phyloP scores from a whole-genome alignment of 2,888 invertebrate genomes.

The Thymelicus lineola region DNA sequence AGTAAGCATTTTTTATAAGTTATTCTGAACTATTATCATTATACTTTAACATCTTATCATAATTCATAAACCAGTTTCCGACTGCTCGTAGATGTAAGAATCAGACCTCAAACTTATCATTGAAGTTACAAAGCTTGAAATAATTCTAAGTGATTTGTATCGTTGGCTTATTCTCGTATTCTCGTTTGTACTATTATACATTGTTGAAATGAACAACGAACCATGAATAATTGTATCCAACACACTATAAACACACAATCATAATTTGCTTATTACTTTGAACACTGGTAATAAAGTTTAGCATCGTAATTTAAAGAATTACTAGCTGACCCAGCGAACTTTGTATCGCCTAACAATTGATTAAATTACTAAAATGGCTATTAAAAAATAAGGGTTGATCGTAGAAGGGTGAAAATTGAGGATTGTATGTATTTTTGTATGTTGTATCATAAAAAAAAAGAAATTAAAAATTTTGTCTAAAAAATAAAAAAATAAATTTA shows the following conservation, averaged over 20 bases:
- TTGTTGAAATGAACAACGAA: conserved; percentile 6
- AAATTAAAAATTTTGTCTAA: too few relatives aligned
- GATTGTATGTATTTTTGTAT: too few relatives aligned
- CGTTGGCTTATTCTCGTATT: neutral
- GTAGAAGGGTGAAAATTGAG: too few relatives aligned
- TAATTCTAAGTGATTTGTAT: conserved; percentile 15
- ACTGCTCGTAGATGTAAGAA: neutral
- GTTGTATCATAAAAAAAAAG: too few relatives aligned
- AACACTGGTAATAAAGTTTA: neutral
- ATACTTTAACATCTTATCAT: neutral
- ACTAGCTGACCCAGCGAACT: too few relatives aligned
- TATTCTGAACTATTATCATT: too few relatives aligned
- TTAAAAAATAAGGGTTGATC: too few relatives aligned
- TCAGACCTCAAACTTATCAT: conserved; percentile 22
- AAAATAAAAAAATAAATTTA: too few relatives aligned
- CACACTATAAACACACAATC: conserved; percentile 1
- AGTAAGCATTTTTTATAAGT: too few relatives aligned
- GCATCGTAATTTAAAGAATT: neutral
- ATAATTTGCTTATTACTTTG: neutral
- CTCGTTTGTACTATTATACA: neutral
- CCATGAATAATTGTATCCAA: conserved; percentile 5
- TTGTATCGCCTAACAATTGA: too few relatives aligned
- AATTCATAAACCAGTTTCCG: neutral
- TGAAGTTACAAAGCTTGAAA: conserved; percentile 16
- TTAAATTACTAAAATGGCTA: too few relatives aligned